Base-by-base conservation (phyloP, 1,140 invertebrate genomes). In the Tetramorium parvispinum region DNA sequence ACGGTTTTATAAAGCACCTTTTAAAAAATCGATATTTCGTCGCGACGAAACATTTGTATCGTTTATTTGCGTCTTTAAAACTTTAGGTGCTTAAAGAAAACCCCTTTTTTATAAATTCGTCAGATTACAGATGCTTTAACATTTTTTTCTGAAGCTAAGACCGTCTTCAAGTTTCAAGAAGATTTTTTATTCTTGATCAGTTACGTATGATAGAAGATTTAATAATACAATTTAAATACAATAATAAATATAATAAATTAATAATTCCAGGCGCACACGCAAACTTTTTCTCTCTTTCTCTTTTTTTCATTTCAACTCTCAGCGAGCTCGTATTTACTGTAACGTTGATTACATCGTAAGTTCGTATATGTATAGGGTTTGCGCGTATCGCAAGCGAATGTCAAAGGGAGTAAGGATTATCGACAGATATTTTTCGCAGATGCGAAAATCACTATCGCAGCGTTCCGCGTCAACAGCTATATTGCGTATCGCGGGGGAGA, bases 381-480 rank as follows among this genome's bases (percentile, higher is more conserved):
- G 40, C 11, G 18, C 13, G 16, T 70, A 51, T 27, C 46, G 16
- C 27, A 27, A 7, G 5, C 32, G 46, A 70, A 46, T 40, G 49
- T 53, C 63, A 63, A 43, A 81, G 49, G 37, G 77, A 43, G 66
- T n/a, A 68, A 11, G 3, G 8, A 43, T 79, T 66, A 68, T 27
- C 32, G 27, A 53, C 13, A 49, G 27, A 55, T 78, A n/a, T 63
- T 16, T 77, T 61, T 61, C 10, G 40, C 40, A 76, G 11, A 18
- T 63, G 16, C n/a, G 46, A 70, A 68, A 81, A 81, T 40, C 6
- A 51, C 21, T 68, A 53, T 55, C 43, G 43, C n/a, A n/a, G 2
- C 16, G 16, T 37, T 53, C 2, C n/a, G 27, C 61, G 43, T 37
- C 61, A 53, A 21, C n/a, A 21, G 4, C 40, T 46, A 11, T 40